These are phyloP conservation scores for Agraylea sexmaculata DNA, from an alignment of 1,140 invertebrate species.

Conservation along the genomic window DNA sequence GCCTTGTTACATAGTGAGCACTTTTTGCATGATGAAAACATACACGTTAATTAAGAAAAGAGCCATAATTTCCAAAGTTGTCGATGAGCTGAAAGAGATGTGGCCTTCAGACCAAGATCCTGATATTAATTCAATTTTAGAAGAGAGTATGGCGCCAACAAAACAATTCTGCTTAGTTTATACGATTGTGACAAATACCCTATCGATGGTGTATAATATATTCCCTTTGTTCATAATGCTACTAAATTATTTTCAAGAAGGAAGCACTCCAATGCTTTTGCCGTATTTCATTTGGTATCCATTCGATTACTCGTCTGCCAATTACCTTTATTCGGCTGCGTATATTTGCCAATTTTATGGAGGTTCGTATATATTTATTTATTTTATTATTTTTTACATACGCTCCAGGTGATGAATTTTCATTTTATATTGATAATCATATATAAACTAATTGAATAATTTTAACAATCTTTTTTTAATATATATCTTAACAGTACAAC, in stretches of 20 bases:
- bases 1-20: constrained; percentile 14
- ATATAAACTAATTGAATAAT: neutral
- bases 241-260: constrained; percentile 4
- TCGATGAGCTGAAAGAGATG: constrained; percentile 10
- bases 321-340: constrained; percentile 5
- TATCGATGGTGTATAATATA: constrained; percentile 16
- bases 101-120: constrained; percentile 8
- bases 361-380: constrained; percentile 8
- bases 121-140: constrained; percentile 6
- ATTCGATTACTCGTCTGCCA: constrained; percentile 7
- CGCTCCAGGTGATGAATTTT: neutral
- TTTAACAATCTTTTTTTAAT: neutral
- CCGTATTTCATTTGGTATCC: constrained; percentile 19
- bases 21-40: constrained; percentile 6
- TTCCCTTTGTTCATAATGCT: constrained; percentile 14
- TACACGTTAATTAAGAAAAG: constrained; percentile 10
- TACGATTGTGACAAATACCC: constrained; percentile 12
- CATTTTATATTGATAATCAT: too few relatives aligned
- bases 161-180: constrained; percentile 14
- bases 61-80: neutral
- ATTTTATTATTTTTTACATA: too few relatives aligned
- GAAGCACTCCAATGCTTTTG: constrained; percentile 5
- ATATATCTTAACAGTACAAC: neutral
- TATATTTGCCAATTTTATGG: constrained; percentile 15
- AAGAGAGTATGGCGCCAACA: constrained; percentile 8